phyloP scores from a whole-genome alignment of 2,113 vertebrate genomes.

The Tympanuchus pallidicinctus region DNA sequence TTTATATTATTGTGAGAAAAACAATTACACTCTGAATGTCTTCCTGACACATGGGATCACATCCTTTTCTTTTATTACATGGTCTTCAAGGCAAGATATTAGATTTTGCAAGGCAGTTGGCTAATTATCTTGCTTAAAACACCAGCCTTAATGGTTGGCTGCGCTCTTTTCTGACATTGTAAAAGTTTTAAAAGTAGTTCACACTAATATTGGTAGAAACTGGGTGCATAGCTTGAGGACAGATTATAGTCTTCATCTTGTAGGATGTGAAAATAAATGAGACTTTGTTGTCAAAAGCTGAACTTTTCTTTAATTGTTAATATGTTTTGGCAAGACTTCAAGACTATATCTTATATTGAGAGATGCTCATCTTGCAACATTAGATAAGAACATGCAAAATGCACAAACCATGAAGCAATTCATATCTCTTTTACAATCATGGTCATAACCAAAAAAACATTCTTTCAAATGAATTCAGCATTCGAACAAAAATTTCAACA shows the following conservation, averaged over 20 bases:
- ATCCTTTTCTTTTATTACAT: neutral
- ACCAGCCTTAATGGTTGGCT: neutral
- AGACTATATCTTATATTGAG: neutral
- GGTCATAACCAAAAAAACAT: neutral
- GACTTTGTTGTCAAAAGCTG: conserved; percentile 34
- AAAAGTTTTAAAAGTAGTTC: conserved; percentile 7
- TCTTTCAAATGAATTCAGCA: neutral
- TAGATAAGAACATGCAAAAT: neutral
- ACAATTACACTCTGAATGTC: neutral
- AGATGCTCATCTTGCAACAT: neutral
- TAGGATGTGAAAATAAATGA: conserved; percentile 55
- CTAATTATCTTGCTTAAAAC: conserved; percentile 2
- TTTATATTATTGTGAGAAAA: neutral
- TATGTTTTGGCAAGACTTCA: conserved; percentile 24
- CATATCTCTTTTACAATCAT: neutral
- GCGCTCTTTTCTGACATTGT: neutral
- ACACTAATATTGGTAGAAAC: neutral
- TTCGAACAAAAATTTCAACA: neutral
- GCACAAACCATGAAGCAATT: neutral
- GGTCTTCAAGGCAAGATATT: neutral
- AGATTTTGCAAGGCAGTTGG: neutral
- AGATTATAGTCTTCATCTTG: conserved; percentile 46
- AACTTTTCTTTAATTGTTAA: neutral
- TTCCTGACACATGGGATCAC: neutral
- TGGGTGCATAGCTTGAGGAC: conserved; percentile 35